Conservation (phyloP, 2,113 vertebrate genomes). For the Laticauda colubrina region DNA sequence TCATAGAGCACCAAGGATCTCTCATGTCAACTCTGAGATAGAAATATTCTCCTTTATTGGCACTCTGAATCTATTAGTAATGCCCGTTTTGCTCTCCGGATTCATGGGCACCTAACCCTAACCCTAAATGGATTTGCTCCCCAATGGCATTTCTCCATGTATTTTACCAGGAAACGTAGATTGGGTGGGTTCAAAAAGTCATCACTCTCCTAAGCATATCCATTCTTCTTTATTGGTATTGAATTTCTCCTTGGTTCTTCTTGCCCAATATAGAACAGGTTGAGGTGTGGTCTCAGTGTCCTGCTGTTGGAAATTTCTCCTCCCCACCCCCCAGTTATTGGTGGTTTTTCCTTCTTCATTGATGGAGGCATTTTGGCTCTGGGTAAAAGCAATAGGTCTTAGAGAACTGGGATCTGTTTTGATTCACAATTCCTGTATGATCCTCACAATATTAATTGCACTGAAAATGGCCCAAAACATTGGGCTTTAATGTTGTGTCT, state of each 20-base stretch:
- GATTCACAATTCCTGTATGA: neutral
- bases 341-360: neutral
- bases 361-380: neutral
- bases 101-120: too few relatives aligned
- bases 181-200: too few relatives aligned
- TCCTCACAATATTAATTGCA: neutral
- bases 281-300: neutral
- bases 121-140: too few relatives aligned
- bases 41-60: too few relatives aligned
- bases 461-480: neutral
- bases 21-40: too few relatives aligned
- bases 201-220: too few relatives aligned
- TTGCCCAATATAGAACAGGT: neutral
- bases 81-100: rapidly evolving
- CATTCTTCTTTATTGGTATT: neutral
- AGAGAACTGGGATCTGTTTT: neutral
- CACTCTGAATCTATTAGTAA: too few relatives aligned
- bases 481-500: constrained; percentile 8
- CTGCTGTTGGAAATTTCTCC: neutral
- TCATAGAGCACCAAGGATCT: too few relatives aligned
- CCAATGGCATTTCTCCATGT: too few relatives aligned
- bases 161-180: too few relatives aligned
- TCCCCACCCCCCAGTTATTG: neutral
- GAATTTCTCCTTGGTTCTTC: neutral
- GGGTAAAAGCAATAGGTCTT: neutral